Evolutionary conservation across 2,888 invertebrate species (phyloP).

Genomic region (Phalera bucephala): DNA sequence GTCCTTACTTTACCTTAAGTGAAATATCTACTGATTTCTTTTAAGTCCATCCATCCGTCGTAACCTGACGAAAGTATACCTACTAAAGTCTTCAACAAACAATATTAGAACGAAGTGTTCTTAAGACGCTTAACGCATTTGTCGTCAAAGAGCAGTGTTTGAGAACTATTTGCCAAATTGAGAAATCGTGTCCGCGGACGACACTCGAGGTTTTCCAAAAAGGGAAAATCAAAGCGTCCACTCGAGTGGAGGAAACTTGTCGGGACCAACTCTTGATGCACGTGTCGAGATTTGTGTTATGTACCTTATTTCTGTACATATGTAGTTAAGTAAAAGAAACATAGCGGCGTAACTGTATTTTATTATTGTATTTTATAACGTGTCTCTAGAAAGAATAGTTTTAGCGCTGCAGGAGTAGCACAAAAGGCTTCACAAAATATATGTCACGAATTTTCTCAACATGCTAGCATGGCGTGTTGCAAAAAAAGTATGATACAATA

Average conservation of each 20-base stretch:
- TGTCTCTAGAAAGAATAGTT: too few relatives aligned
- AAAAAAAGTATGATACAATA: too few relatives aligned
- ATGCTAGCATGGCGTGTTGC: too few relatives aligned
- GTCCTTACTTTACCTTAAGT: too few relatives aligned
- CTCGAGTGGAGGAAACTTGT: conserved; percentile 42
- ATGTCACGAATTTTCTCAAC: too few relatives aligned
- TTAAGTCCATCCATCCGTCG: too few relatives aligned
- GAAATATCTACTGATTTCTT: too few relatives aligned
- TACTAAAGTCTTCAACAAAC: background rate
- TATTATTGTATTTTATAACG: too few relatives aligned
- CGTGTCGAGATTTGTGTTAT: background rate
- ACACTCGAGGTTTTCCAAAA: conserved; percentile 49
- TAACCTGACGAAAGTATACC: background rate
- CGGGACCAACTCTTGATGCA: conserved; percentile 26
- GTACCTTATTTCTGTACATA: background rate
- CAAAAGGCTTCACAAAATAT: too few relatives aligned
- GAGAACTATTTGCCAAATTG: conserved; percentile 69
- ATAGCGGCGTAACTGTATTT: too few relatives aligned
- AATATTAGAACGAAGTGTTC: conserved; percentile 3
- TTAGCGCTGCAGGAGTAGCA: too few relatives aligned
- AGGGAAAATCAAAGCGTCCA: conserved; percentile 63
- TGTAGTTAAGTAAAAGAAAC: too few relatives aligned
- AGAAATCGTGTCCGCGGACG: conserved; percentile 61
- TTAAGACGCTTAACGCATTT: conserved; percentile 11
- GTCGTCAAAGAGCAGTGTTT: conserved; percentile 34